phyloP scores from a whole-genome alignment of 2,797 vertebrate species.

The Acipenser ruthenus region DNA sequence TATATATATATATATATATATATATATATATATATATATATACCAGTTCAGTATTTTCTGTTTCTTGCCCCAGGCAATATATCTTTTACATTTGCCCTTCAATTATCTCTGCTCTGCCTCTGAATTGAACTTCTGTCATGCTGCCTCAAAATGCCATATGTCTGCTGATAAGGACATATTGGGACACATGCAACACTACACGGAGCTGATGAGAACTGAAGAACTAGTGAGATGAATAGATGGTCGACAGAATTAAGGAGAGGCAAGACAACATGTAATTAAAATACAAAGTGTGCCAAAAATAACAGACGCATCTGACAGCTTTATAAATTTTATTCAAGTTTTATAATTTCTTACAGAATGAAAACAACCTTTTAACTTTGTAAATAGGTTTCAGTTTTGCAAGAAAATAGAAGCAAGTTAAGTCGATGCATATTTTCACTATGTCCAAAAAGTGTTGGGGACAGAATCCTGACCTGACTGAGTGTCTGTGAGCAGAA shows the following conservation, averaged over 20 bases:
- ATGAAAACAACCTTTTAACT: too few species aligned
- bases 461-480: too few species aligned
- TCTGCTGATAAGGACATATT: conserved; percentile 6
- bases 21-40: not conserved
- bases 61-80: not conserved
- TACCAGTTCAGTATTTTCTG: not conserved
- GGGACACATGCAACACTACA: not conserved
- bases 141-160: conserved; percentile 5
- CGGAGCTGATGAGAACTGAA: not conserved
- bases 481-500: too few species aligned
- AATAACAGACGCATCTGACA: not conserved
- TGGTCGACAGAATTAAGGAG: not conserved
- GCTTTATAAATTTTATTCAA: not conserved
- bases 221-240: not conserved
- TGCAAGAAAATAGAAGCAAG: too few species aligned
- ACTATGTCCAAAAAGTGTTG: too few species aligned
- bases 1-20: too few species aligned
- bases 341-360: not conserved
- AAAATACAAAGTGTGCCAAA: not conserved
- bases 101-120: not conserved
- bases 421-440: too few species aligned
- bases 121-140: conserved; percentile 6
- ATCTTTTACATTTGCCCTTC: conserved; percentile 5
- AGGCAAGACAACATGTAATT: not conserved
- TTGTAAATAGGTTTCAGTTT: too few species aligned